A percentile compares a stretch with the other conserved stretches of the same genome.
These are phyloP conservation scores for Lophius americanus DNA, from an alignment of 2,797 vertebrate genomes.

Conservation along the genomic window DNA sequence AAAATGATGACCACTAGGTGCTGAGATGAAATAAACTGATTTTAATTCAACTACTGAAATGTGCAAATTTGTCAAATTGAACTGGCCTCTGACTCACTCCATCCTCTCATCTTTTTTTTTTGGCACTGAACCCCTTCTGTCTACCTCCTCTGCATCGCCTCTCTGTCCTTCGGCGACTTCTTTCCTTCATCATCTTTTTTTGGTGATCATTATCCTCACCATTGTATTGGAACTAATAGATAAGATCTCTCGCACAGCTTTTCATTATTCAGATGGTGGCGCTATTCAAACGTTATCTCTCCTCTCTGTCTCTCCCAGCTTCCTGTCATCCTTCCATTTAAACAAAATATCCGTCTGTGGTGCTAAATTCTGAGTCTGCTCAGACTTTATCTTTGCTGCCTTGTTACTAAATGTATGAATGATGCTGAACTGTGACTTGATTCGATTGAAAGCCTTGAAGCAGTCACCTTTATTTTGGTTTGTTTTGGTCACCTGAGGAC, in stretches of 20 bases:
- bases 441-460: background rate
- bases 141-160: slow-evolving; percentile 8
- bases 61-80: slow-evolving; percentile 40
- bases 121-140: background rate
- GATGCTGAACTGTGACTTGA: too few species aligned
- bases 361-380: background rate
- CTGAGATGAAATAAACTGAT: slow-evolving; percentile 50
- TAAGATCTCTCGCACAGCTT: slow-evolving; percentile 32
- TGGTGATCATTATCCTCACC: background rate
- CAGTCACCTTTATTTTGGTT: background rate
- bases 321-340: slow-evolving; percentile 15
- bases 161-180: slow-evolving; percentile 7
- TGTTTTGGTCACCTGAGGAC: background rate
- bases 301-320: slow-evolving; percentile 1
- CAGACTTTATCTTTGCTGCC: slow-evolving; percentile 5
- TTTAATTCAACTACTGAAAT: slow-evolving; percentile 44
- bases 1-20: slow-evolving; percentile 41
- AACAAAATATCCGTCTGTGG: slow-evolving; percentile 10
- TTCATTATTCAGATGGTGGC: slow-evolving; percentile 37
- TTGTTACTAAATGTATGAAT: too few species aligned
- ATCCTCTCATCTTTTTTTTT: slow-evolving; percentile 30
- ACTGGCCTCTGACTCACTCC: slow-evolving; percentile 19
- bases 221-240: slow-evolving; percentile 25
- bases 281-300: slow-evolving; percentile 36
- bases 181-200: slow-evolving; percentile 45